Conservation (phyloP, 2,113 vertebrate species). For the Halcyon malimbica region DNA sequence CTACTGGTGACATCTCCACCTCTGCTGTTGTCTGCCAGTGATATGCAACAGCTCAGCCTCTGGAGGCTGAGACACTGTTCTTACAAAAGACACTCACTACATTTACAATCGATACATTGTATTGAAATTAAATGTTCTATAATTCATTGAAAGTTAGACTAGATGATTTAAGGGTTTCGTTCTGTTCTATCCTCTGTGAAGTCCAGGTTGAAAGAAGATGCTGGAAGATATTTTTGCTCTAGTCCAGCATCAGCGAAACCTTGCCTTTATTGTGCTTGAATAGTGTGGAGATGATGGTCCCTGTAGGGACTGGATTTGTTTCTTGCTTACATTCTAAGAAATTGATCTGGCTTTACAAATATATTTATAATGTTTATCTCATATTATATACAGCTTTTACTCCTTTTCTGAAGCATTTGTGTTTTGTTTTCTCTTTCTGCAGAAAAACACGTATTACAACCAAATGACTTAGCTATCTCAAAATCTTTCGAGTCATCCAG, state of each 20-base stretch:
- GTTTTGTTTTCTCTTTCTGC: conserved; percentile 28
- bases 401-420: neutral
- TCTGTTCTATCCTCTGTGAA: neutral
- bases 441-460: conserved; percentile 89
- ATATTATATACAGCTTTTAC: neutral
- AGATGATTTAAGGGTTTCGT: neutral
- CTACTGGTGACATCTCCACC: neutral
- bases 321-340: neutral
- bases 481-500: conserved; percentile 82
- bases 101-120: neutral
- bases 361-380: neutral
- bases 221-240: neutral
- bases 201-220: neutral
- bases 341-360: neutral
- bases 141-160: neutral
- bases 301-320: neutral
- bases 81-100: neutral
- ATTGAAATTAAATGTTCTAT: neutral
- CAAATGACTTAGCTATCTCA: conserved; percentile 86
- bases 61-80: neutral
- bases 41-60: neutral
- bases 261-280: neutral
- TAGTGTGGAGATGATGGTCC: neutral
- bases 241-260: neutral
- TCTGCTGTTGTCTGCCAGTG: neutral